Conservation (phyloP, 2,113 vertebrate genomes). For the Melanerpes aurifrons region DNA sequence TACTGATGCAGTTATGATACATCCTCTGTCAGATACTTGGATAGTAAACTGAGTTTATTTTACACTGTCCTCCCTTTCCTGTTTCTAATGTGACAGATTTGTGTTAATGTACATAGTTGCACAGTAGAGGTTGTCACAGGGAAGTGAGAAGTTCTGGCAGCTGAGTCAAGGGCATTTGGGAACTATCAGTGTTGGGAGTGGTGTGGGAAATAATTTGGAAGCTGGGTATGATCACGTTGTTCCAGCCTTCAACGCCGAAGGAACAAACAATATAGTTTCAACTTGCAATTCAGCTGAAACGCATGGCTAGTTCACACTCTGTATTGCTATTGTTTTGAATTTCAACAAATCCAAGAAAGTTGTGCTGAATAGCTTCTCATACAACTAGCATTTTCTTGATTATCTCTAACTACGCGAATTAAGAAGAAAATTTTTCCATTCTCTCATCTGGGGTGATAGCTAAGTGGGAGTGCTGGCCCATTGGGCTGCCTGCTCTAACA, state of each 20-base stretch:
- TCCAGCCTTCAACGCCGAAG: slow-evolving; percentile 7
- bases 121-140: slow-evolving; percentile 35
- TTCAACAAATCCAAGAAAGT: neutral
- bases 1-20: neutral
- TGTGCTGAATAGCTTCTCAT: neutral
- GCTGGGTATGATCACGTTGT: neutral
- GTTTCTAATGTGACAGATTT: slow-evolving; percentile 41
- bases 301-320: neutral
- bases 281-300: neutral
- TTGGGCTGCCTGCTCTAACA: neutral
- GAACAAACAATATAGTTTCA: slow-evolving; percentile 20
- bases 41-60: slow-evolving; percentile 14
- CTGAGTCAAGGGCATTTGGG: slow-evolving; percentile 27
- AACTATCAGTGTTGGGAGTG: slow-evolving; percentile 27
- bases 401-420: neutral
- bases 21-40: slow-evolving; percentile 32
- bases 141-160: slow-evolving; percentile 54
- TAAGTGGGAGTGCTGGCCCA: neutral
- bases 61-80: neutral
- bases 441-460: neutral
- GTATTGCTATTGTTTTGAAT: neutral
- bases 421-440: neutral
- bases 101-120: slow-evolving; percentile 27
- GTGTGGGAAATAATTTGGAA: slow-evolving; percentile 43
- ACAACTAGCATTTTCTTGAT: neutral